Percentiles rank a stretch among this genome's conserved stretches.
Conservation (phyloP, 2,113 vertebrate species). For the Mobula hypostoma region DNA sequence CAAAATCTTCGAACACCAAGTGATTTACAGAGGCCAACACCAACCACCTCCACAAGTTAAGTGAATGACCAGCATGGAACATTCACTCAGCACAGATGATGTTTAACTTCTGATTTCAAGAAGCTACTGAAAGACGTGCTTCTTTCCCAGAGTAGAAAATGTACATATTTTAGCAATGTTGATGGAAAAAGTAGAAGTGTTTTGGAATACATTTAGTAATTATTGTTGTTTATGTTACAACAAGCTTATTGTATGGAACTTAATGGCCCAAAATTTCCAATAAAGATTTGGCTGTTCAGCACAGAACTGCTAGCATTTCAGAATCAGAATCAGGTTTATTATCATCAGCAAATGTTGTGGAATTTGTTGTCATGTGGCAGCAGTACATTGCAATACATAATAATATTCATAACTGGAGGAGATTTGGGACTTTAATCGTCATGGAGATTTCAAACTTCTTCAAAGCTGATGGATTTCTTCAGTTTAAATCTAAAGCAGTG, state of each 20-base stretch:
- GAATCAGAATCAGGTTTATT: too few relatives aligned
- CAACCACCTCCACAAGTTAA: background rate
- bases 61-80: background rate
- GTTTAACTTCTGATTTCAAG: background rate
- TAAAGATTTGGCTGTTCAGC: too few relatives aligned
- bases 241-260: background rate
- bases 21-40: background rate
- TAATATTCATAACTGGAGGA: too few relatives aligned
- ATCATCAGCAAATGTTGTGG: too few relatives aligned
- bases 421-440: too few relatives aligned
- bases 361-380: too few relatives aligned
- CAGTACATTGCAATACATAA: too few relatives aligned
- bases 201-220: background rate
- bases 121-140: background rate
- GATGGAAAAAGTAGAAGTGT: background rate
- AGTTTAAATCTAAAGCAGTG: too few relatives aligned
- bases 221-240: background rate
- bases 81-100: conserved; percentile 1
- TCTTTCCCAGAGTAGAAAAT: background rate
- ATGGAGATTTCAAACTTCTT: too few relatives aligned
- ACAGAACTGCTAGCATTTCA: too few relatives aligned
- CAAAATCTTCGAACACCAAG: background rate
- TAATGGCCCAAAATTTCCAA: background rate
- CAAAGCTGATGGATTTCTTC: too few relatives aligned
- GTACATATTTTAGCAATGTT: background rate